Conservation (phyloP, 2,888 invertebrate genomes). For the Mimumesa dahlbomi region DNA sequence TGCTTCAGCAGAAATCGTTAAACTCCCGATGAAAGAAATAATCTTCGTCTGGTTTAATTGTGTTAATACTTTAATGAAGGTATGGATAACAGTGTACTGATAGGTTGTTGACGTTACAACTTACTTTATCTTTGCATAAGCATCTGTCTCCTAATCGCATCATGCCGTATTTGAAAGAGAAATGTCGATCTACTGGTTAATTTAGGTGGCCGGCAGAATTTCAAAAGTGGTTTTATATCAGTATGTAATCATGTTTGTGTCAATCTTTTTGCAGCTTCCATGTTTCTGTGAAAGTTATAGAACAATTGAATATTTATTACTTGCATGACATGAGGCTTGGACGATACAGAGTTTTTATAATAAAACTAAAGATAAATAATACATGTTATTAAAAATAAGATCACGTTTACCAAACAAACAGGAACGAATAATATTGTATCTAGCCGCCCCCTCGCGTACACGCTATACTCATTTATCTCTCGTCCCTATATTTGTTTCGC, state of each 20-base stretch:
- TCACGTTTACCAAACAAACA: too few species aligned
- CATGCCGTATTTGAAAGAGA: constrained; percentile 42
- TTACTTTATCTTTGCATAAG: constrained; percentile 62
- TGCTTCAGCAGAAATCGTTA: too few species aligned
- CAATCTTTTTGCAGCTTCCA: constrained; percentile 4
- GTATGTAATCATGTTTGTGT: neutral
- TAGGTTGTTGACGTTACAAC: neutral
- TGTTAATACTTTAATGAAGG: neutral
- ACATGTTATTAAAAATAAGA: too few species aligned
- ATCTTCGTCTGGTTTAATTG: neutral
- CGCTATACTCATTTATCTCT: too few species aligned
- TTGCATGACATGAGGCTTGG: too few species aligned
- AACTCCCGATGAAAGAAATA: too few species aligned
- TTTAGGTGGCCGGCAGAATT: constrained; percentile 10
- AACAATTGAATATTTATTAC: constrained; percentile 46
- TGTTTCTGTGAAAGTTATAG: neutral
- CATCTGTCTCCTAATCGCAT: constrained; percentile 59
- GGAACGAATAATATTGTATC: too few species aligned
- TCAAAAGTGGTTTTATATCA: neutral
- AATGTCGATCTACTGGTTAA: constrained; percentile 7
- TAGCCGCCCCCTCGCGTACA: too few species aligned
- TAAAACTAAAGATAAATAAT: too few species aligned
- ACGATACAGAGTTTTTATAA: too few species aligned
- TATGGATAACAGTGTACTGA: too few species aligned
- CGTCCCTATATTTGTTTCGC: too few species aligned